Evolutionary conservation across 2,797 vertebrate genomes (phyloP), one percentile per base, ranked within the genome.

Genomic region (Microctenopoma steveboyesi): DNA sequence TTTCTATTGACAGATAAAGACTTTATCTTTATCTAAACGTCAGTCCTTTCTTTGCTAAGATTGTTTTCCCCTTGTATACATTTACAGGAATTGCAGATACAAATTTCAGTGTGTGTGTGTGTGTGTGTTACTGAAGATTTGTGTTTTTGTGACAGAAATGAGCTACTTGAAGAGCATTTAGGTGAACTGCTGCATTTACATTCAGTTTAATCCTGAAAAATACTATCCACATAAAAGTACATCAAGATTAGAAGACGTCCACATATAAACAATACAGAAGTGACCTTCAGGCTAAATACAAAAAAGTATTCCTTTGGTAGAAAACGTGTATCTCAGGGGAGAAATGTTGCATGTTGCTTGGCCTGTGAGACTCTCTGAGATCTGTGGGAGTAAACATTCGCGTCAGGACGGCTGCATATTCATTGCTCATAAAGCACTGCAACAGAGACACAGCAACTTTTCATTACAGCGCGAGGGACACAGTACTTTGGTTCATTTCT

Each of bases 301-400:
- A 90, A 92, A 89, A 76, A 88, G 78, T 80, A 79, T 79, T 90
- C 81, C 90, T 93, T 93, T 92, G 92, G 92, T 93, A 93, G 81
- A 93, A 93, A 92, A 92, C 75, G 69, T 86, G 73, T 64, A 64
- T 83, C 70, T 78, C 67, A 76, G 56, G 63, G 59, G 48, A 35
- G 48, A 33, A 80, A 56, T 78, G 63, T 81, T 87, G 74, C 83
- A 80, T 86, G 45, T 76, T 56, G 76, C 70, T 5, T 49, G 76
- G 72, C 64, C 73, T 76, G 63, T 50, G 39, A 58, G 67, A 53
- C 66, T 42, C 65, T 55, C 59, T 50, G 40, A 50, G 75, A 72
- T 48, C 39, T 65, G 18, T 30, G 76, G 72, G 63, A 52, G 60
- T 46, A 61, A 78, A 86, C 85, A 78, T 86, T 86, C 84, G 45